These are phyloP conservation scores for Calcarius lapponicus DNA, from an alignment of 2,797 vertebrate genomes.

Conservation along the genomic window DNA sequence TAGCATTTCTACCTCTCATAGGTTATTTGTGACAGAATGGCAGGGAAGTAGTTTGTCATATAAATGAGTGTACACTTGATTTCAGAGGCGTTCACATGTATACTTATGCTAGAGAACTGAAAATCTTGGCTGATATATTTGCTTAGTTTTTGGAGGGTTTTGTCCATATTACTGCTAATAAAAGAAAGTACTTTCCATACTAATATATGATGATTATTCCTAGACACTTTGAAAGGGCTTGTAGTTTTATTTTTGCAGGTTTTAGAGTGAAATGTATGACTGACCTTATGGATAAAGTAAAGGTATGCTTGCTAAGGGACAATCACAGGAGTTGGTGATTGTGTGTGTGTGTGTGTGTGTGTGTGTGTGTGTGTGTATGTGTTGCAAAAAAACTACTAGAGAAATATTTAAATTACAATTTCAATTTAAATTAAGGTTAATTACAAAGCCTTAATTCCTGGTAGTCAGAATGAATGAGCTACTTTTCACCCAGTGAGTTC, in stretches of 20 bases:
- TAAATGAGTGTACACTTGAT: background rate
- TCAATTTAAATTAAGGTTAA: background rate
- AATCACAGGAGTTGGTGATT: fast-evolving
- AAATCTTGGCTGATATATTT: background rate
- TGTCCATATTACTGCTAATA: background rate
- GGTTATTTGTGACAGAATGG: background rate
- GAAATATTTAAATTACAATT: background rate
- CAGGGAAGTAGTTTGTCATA: background rate
- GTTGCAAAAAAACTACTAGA: background rate
- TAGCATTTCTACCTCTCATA: background rate
- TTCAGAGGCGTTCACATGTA: background rate
- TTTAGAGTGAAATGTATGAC: background rate
- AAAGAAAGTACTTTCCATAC: background rate
- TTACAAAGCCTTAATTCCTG: background rate
- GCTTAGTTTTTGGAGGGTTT: background rate
- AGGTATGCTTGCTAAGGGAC: background rate
- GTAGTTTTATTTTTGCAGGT: background rate
- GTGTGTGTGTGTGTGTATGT: background rate
- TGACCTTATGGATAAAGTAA: background rate
- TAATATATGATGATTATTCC: background rate
- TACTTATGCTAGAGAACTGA: background rate
- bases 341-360: background rate
- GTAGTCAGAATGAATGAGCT: background rate
- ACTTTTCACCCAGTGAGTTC: background rate
- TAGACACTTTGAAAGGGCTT: background rate